Evolutionary conservation across 2,888 invertebrate genomes (phyloP).

Genomic region (Drosophila nr. perissopoda): DNA sequence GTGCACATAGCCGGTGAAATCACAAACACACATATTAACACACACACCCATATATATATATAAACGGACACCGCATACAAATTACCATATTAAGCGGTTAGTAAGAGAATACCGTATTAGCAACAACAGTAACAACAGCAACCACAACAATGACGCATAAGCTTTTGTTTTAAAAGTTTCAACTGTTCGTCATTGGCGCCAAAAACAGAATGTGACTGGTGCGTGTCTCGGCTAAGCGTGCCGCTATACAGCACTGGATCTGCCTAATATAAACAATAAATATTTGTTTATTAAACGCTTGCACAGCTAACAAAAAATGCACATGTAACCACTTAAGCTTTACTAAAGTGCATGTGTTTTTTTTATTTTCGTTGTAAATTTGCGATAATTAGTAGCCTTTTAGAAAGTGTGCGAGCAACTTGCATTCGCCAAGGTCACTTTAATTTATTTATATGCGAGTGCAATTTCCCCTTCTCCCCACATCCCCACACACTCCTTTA

Average conservation of each 20-base stretch:
- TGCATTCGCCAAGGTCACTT: slow-evolving; percentile 36
- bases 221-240: slow-evolving; percentile 49
- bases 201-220: slow-evolving; percentile 26
- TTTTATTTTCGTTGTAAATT: slow-evolving; percentile 15
- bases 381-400: slow-evolving; percentile 6
- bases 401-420: neutral
- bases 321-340: slow-evolving; percentile 9
- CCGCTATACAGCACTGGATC: slow-evolving; percentile 39
- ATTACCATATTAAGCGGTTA: slow-evolving; percentile 68
- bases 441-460: slow-evolving; percentile 2
- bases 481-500: neutral
- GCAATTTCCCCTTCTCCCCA: neutral
- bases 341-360: slow-evolving; percentile 5
- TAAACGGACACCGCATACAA: slow-evolving; percentile 32
- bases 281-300: neutral
- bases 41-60: slow-evolving; percentile 11
- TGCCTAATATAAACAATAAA: slow-evolving; percentile 44
- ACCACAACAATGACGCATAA: slow-evolving; percentile 34
- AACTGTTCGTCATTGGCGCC: slow-evolving; percentile 36
- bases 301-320: neutral
- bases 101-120: slow-evolving; percentile 31
- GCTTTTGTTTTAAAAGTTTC: slow-evolving; percentile 26
- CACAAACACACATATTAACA: slow-evolving; percentile 14
- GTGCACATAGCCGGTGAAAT: slow-evolving; percentile 54
- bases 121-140: slow-evolving; percentile 24